Evolutionary conservation across 2,888 invertebrate species (phyloP), one percentile per base, ranked within the genome.

Genomic region (Prenolepis imparis): DNA sequence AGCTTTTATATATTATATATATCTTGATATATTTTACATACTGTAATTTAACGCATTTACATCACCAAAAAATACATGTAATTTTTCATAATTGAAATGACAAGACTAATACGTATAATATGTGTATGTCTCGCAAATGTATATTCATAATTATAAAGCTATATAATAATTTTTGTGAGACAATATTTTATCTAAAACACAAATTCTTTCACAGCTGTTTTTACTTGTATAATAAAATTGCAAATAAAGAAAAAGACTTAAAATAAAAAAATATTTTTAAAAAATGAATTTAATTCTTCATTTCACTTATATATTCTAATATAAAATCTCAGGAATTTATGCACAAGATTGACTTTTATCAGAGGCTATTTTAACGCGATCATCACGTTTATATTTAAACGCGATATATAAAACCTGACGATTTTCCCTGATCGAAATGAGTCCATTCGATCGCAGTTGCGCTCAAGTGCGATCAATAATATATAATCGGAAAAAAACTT

Each of bases 321-420:
- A 55, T 21, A 59, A 57, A 72, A 72, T 18, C 36, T 0, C 18
- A 57, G 55, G 12, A 57, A 70, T 32, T 55, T 52, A 21, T 36
- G 32, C n/a, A 32, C 4, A 41, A 41, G 59, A 28, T 59, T 61
- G 80, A 84, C 83, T 84, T 89, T 89, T 87, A 88, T 82, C 72
- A 48, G 24, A 83, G 85, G 85, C 78, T 90, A 83, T 21, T 73
- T 83, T 32, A 61, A 61, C 64, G 80, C 81, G 83, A 61, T 88
- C 2, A 84, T 84, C 84, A 82, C 36, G 84, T 86, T 28, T 28
- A 28, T 28, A 28, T 1, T 28, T 28, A 1, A 28, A 28, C 28
- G 3, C 28, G 28, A 28, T 28, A n/a, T n/a, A 88, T 90, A 88
- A 90, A 90, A 88, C 84, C n/a, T n/a, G n/a, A n/a, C n/a, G n/a